Evolutionary conservation across 1,140 invertebrate species (phyloP).

Genomic region (Xylocopa sonorina): DNA sequence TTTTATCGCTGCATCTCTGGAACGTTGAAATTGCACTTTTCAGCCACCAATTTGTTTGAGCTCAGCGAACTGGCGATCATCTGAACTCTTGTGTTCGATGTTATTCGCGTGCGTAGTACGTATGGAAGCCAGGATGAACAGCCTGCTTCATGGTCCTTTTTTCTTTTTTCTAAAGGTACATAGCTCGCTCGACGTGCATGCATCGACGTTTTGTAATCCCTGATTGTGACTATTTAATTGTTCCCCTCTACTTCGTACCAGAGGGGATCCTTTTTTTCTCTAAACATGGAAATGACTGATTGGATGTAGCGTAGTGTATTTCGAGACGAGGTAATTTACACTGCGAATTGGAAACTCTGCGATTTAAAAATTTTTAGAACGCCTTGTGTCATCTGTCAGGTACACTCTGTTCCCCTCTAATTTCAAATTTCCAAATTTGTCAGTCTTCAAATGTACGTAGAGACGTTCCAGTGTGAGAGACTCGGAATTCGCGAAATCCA

Average conservation of each 20-base stretch:
- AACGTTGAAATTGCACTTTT: conserved; percentile 39
- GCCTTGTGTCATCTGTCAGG: too few relatives aligned
- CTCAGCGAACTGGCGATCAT: neutral
- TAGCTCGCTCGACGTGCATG: neutral
- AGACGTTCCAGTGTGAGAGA: neutral
- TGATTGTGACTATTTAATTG: neutral
- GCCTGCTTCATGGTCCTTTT: neutral
- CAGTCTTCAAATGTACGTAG: too few relatives aligned
- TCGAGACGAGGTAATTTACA: too few relatives aligned
- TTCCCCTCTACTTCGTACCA: neutral
- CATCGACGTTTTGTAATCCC: neutral
- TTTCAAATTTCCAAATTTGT: neutral
- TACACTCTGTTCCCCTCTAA: too few relatives aligned
- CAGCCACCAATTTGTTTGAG: conserved; percentile 31
- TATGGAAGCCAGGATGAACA: neutral
- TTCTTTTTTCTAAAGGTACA: neutral
- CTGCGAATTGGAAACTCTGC: neutral
- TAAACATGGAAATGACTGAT: too few relatives aligned
- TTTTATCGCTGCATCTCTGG: conserved; percentile 36
- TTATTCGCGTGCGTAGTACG: neutral
- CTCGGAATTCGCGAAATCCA: neutral
- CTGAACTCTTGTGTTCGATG: neutral
- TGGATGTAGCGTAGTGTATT: too few relatives aligned
- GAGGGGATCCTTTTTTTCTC: too few relatives aligned
- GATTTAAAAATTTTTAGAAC: neutral